Percentiles rank a stretch among this genome's conserved stretches.
These are phyloP conservation scores for Dryocosmus kuriphilus DNA, from an alignment of 2,888 invertebrate species.

Conservation along the genomic window DNA sequence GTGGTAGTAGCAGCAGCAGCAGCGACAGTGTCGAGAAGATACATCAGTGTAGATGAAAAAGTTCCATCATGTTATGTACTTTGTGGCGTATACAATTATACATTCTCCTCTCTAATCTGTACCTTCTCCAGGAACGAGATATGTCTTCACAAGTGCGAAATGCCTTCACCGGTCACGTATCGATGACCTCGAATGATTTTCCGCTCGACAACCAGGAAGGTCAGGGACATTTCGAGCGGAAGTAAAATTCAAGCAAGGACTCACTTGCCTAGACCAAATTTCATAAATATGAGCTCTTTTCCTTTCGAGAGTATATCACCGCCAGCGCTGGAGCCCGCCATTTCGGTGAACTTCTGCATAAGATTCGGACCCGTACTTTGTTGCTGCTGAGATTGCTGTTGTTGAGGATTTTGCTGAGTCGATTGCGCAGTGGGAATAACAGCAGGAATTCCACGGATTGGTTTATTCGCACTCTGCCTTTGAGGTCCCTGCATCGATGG, in stretches of 20 bases:
- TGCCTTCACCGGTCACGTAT: slow-evolving; percentile 25
- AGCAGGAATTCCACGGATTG: slow-evolving; percentile 79
- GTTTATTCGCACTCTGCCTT: slow-evolving; percentile 59
- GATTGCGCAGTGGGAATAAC: slow-evolving; percentile 58
- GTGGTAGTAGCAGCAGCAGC: slow-evolving; percentile 50
- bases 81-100: slow-evolving; percentile 11
- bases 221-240: background rate
- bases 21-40: slow-evolving; percentile 52
- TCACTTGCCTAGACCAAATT: slow-evolving; percentile 89
- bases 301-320: slow-evolving; percentile 95
- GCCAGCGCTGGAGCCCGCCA: slow-evolving; percentile 88
- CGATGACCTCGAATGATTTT: slow-evolving; percentile 42
- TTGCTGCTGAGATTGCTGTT: slow-evolving; percentile 76
- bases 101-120: slow-evolving; percentile 14
- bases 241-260: slow-evolving; percentile 46
- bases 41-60: slow-evolving; percentile 4
- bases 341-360: slow-evolving; percentile 93
- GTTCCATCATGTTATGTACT: background rate
- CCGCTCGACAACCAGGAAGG: background rate
- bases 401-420: slow-evolving; percentile 75
- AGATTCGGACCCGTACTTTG: slow-evolving; percentile 84
- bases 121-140: slow-evolving; percentile 48
- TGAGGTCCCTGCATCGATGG: slow-evolving; percentile 64
- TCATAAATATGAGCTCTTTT: slow-evolving; percentile 96
- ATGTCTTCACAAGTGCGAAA: slow-evolving; percentile 48